A percentile compares a stretch with the other conserved stretches of the same genome.
Conservation (phyloP, 2,888 invertebrate species). For the Xestia sexstrigata region DNA sequence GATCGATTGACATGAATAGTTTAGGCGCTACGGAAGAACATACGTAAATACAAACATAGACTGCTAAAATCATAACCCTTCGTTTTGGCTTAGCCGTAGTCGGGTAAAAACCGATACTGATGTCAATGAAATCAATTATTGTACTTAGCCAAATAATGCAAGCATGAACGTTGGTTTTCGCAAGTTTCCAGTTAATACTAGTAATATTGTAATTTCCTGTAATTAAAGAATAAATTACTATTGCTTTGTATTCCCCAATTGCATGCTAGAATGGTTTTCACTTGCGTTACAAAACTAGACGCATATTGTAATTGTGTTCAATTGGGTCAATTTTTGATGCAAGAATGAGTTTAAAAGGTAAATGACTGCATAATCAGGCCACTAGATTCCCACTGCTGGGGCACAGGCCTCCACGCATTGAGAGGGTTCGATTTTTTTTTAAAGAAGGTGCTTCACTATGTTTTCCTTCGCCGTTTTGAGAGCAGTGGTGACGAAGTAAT, state of each 20-base stretch:
- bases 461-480: too few species aligned
- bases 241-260: constrained; percentile 13
- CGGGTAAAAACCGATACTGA: not conserved
- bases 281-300: constrained; percentile 21
- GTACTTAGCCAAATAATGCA: not conserved
- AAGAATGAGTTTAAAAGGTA: not conserved
- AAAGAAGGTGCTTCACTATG: too few species aligned
- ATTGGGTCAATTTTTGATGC: not conserved
- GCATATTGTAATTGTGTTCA: not conserved
- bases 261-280: constrained; percentile 15
- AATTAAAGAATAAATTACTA: constrained; percentile 24
- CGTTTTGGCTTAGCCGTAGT: too few species aligned
- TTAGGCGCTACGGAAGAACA: too few species aligned
- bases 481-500: too few species aligned
- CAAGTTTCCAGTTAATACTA: not conserved
- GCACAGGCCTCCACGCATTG: too few species aligned
- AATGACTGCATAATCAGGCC: not conserved
- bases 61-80: too few species aligned
- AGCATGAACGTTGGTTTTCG: not conserved
- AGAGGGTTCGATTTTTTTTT: too few species aligned
- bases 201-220: constrained; percentile 46
- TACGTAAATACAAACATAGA: too few species aligned
- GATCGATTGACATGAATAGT: too few species aligned
- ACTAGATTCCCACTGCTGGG: too few species aligned
- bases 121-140: not conserved